These are phyloP conservation scores for Melieria omissa DNA, from an alignment of 2,888 invertebrate species.

Conservation along the genomic window DNA sequence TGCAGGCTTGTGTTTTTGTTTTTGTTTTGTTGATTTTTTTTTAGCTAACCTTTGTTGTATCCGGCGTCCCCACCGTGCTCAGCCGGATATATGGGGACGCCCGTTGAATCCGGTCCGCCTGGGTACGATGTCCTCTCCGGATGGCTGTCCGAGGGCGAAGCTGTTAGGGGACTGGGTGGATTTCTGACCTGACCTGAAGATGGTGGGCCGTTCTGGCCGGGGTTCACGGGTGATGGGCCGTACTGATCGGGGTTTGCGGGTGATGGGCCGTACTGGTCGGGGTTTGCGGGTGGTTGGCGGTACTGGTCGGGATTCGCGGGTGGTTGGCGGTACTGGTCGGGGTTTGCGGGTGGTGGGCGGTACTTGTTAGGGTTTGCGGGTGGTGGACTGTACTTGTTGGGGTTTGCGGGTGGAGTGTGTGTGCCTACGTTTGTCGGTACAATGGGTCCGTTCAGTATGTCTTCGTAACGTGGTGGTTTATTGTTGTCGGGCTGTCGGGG, in stretches of 20 bases:
- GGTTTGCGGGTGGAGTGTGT: too few species aligned
- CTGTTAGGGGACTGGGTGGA: too few species aligned
- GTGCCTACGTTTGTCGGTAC: too few species aligned
- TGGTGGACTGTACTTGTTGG: conserved; percentile 66
- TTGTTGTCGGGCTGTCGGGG: too few species aligned
- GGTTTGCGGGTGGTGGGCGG: conserved; percentile 57
- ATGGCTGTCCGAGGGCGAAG: too few species aligned
- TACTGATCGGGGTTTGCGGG: conserved; percentile 60
- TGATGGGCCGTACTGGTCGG: conserved; percentile 66
- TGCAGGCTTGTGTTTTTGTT: background rate
- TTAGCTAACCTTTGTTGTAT: conserved; percentile 62
- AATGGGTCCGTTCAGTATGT: too few species aligned
- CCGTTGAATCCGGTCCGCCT: too few species aligned
- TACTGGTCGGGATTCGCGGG: conserved; percentile 61
- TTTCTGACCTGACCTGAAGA: too few species aligned
- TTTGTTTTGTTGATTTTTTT: conserved; percentile 24
- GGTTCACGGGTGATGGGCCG: conserved; percentile 57
- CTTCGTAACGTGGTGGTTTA: too few species aligned
- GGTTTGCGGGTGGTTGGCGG: conserved; percentile 57
- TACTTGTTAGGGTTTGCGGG: conserved; percentile 60
- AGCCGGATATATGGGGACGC: too few species aligned
- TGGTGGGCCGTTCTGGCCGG: conserved; percentile 64
- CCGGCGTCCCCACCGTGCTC: conserved; percentile 57
- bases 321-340: conserved; percentile 66
- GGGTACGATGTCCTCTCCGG: too few species aligned